These are phyloP conservation scores for Sarotherodon lohbergeri DNA, from an alignment of 2,113 vertebrate genomes.

Conservation along the genomic window DNA sequence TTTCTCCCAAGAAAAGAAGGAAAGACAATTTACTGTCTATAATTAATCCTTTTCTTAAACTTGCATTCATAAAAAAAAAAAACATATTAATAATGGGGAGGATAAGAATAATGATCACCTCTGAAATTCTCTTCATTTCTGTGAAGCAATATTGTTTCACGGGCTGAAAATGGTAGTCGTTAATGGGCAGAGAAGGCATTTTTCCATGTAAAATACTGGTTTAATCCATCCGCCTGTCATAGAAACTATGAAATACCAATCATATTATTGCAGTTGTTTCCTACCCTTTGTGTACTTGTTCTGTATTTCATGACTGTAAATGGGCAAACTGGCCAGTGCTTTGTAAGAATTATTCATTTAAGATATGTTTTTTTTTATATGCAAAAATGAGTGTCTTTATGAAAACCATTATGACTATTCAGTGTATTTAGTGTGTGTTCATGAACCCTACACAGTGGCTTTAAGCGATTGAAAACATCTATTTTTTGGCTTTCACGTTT, in stretches of 20 bases:
- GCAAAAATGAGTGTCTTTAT: accelerated
- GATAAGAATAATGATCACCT: neutral
- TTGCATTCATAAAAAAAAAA: neutral
- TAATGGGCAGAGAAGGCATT: neutral
- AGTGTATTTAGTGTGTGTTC: neutral
- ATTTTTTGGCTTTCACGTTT: neutral
- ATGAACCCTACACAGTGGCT: neutral
- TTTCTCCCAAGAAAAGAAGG: neutral
- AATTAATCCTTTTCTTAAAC: neutral
- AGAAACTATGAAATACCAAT: neutral
- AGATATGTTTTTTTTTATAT: neutral
- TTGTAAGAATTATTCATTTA: neutral
- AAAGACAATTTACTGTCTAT: neutral
- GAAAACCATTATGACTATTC: neutral
- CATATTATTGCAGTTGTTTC: neutral
- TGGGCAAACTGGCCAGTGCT: accelerated
- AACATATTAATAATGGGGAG: neutral
- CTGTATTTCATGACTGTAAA: neutral
- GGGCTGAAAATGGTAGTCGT: neutral
- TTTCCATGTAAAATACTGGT: neutral
- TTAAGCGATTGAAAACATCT: neutral
- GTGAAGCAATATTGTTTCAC: neutral
- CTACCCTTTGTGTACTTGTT: neutral
- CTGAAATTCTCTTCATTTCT: neutral
- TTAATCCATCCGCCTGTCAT: neutral